Conservation (phyloP, 2,797 vertebrate genomes). For the Eptatretus atami region DNA sequence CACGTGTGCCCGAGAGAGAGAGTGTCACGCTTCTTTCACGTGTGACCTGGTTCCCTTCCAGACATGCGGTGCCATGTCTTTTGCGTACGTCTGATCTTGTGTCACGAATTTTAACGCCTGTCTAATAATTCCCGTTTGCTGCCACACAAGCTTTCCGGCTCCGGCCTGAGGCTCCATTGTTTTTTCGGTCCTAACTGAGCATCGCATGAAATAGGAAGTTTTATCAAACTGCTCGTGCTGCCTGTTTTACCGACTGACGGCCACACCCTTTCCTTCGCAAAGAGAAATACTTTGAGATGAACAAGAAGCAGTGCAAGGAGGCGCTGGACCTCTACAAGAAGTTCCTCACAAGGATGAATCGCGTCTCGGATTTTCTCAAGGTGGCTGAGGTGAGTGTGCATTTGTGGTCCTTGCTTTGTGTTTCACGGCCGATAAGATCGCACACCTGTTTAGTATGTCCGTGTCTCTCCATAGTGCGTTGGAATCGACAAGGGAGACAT, state of each 20-base stretch:
- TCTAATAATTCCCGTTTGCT: no score
- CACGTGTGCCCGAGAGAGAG: no score
- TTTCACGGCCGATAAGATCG: no score
- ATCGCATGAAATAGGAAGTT: constrained; percentile 8
- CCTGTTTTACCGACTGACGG: constrained; percentile 6
- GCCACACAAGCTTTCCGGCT: no score
- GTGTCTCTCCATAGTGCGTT: constrained; percentile 66
- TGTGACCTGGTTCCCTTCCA: no score
- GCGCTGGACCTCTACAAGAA: constrained; percentile 84
- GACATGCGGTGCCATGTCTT: no score
- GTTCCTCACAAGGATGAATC: constrained; percentile 61
- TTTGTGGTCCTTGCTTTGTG: no score
- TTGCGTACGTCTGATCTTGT: no score
- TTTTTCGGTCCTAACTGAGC: no score
- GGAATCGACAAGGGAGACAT: constrained; percentile 85
- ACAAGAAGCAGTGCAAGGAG: constrained; percentile 73
- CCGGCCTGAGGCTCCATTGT: no score
- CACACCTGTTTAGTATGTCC: constrained; percentile 12
- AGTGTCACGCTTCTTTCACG: no score
- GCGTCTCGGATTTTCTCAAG: constrained; percentile 61
- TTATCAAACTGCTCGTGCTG: constrained; percentile 9
- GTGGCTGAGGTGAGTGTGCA: constrained; percentile 44
- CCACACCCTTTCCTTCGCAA: constrained; percentile 9
- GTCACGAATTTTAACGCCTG: no score
- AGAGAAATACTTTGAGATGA: constrained; percentile 93